Evolutionary conservation across 2,113 vertebrate species (phyloP), one percentile per base, ranked within the genome.

Genomic region (Oryzias melastigma): DNA sequence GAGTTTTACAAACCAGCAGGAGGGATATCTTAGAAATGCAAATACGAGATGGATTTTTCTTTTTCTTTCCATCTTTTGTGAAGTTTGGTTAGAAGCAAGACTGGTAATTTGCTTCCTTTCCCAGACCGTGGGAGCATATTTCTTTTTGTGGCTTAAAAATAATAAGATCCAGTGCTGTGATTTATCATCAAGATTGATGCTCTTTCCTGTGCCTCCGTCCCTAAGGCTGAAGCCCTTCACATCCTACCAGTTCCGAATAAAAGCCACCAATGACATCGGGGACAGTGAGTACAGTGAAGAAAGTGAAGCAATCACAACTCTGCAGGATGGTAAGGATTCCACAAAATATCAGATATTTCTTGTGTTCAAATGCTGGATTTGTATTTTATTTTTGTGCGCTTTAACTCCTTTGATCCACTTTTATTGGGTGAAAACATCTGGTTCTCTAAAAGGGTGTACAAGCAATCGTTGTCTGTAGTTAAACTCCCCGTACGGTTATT

Each of bases 231-330:
- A 98, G 80, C 97, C 97, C 22, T 99, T 99, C 84, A 99, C 96
- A 0, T 96, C 95, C 53, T 99, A 98, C 92, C 96, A 98, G 90
- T 99, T 99, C 91, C 89, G 95, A 0, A 92, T 99, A 15, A 98
- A 98, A 82, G 95, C 96, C 0, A 99, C 96, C 0, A 99, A 99
- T 0, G 97, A 99, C 88, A 95, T 99, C 0, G 97, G 97, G 41
- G 97, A 99, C 92, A 98, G 97, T 17, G 95, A 95, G 73, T 98
- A 96, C 93, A 96, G 97, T 1, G 92, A 94, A 80, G 95, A 98
- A 58, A 98, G 96, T 0, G 96, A 99, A 57, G 94, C 97, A 0
- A 93, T 98, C 81, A 99, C 97, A 35, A 98, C 97, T 0, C 90
- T 99, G 41, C 97, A 99, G 89, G 96, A 96, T 0, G 95, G 97